A percentile compares a stretch with the other conserved stretches of the same genome.
phyloP scores from a whole-genome alignment of 2,797 vertebrate genomes.

The Ibycter americanus region DNA sequence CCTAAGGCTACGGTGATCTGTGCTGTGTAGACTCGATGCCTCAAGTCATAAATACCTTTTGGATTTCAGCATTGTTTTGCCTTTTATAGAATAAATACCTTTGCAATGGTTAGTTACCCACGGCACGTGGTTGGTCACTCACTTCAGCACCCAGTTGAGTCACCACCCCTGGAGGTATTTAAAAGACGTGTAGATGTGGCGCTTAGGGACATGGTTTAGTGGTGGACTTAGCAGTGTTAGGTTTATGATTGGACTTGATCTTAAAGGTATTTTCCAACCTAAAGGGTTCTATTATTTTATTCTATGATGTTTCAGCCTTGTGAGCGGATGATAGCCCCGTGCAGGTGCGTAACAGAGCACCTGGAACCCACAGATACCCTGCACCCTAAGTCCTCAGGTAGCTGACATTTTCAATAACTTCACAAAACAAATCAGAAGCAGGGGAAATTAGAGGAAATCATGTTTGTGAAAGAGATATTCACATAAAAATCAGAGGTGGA shows the following conservation, averaged over 20 bases:
- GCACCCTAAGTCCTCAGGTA: not conserved
- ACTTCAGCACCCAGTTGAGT: not conserved
- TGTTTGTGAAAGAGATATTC: not conserved
- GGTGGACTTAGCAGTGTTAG: not conserved
- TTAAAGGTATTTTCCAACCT: not conserved
- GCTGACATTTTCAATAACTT: not conserved
- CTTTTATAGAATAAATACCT: constrained; percentile 3
- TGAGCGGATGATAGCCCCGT: not conserved
- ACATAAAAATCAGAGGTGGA: not conserved
- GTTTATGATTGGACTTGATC: not conserved
- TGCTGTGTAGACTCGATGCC: not conserved
- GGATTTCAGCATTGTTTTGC: not conserved
- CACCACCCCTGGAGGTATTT: not conserved
- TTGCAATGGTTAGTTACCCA: not conserved
- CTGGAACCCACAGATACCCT: not conserved
- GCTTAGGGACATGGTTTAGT: not conserved
- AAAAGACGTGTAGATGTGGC: not conserved
- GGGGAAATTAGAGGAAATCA: not conserved
- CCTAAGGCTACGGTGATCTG: not conserved
- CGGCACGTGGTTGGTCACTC: not conserved
- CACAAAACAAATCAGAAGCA: not conserved
- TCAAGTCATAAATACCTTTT: not conserved
- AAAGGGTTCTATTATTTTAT: not conserved
- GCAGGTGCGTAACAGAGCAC: not conserved
- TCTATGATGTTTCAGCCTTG: not conserved